These are phyloP conservation scores for Nylanderia fulva DNA, from an alignment of 1,140 invertebrate genomes.

Conservation along the genomic window DNA sequence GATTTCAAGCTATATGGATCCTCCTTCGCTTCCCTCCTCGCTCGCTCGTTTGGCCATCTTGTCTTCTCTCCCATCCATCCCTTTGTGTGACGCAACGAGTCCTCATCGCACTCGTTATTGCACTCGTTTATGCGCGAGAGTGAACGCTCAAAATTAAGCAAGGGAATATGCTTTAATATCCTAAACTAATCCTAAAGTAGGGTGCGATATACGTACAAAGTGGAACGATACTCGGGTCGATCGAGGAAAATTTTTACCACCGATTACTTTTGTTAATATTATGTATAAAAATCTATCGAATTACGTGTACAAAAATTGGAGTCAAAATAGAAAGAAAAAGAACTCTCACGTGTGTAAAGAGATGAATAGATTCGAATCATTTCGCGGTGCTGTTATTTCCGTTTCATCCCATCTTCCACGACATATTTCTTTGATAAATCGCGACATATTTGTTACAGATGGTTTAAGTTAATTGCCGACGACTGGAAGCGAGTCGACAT, in stretches of 20 bases:
- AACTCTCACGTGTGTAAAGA: background rate
- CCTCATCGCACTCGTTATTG: conserved; percentile 49
- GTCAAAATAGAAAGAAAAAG: background rate
- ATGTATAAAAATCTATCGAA: background rate
- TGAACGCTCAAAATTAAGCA: conserved; percentile 15
- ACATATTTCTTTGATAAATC: background rate
- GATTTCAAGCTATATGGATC: conserved; percentile 83
- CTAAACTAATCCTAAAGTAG: background rate
- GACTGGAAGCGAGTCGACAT: background rate
- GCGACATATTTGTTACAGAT: background rate
- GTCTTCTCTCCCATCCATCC: conserved; percentile 12
- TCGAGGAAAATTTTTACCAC: background rate
- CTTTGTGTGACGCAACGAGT: conserved; percentile 63
- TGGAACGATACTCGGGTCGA: background rate
- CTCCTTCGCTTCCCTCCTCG: conserved; percentile 49
- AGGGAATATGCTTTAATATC: background rate
- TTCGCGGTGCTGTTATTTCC: background rate
- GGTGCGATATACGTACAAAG: background rate
- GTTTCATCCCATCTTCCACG: background rate
- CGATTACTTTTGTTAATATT: background rate
- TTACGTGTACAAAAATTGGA: background rate
- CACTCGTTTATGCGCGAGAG: conserved; percentile 12
- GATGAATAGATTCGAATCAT: background rate
- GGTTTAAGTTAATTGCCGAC: background rate
- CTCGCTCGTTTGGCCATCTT: conserved; percentile 9